Percentiles rank a stretch among this genome's conserved stretches.
Evolutionary conservation across 2,888 invertebrate species (phyloP).

Genomic region (Crioceris asparagi): DNA sequence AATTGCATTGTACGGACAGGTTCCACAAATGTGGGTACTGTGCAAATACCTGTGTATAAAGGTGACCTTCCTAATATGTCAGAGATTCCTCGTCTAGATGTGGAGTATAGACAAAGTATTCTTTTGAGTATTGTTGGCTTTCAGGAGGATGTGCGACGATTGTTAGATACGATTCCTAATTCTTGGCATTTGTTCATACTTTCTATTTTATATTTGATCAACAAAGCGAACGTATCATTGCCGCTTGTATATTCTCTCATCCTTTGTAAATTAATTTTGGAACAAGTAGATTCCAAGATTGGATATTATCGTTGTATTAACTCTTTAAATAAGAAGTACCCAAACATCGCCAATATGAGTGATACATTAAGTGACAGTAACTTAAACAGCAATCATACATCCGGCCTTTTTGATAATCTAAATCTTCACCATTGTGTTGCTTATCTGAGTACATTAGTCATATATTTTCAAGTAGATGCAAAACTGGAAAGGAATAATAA

Average conservation of each 20-base stretch:
- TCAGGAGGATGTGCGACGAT: conserved; percentile 27
- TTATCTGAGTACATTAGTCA: conserved; percentile 46
- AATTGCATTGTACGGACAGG: conserved; percentile 29
- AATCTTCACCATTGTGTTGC: conserved; percentile 47
- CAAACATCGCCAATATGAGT: background rate
- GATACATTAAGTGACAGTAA: too few relatives aligned
- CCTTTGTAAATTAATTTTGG: conserved; percentile 46
- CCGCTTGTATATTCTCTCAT: conserved; percentile 47
- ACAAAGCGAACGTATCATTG: conserved; percentile 33
- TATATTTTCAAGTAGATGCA: conserved; percentile 48
- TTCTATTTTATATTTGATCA: conserved; percentile 48
- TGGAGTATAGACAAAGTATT: conserved; percentile 21
- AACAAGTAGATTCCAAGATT: conserved; percentile 46
- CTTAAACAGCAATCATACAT: too few relatives aligned
- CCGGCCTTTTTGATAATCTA: conserved; percentile 42
- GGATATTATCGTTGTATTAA: conserved; percentile 43
- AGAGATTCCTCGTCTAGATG: conserved; percentile 28
- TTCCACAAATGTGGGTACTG: conserved; percentile 19
- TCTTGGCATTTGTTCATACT: conserved; percentile 51
- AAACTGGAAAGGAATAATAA: conserved; percentile 43
- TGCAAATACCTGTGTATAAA: conserved; percentile 14
- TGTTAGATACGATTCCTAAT: conserved; percentile 41
- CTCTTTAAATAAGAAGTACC: conserved; percentile 15
- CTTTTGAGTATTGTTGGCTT: too few relatives aligned
- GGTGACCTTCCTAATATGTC: conserved; percentile 31